These are phyloP conservation scores for Oceanodroma leucorhoa DNA, from an alignment of 2,797 vertebrate species.

Conservation along the genomic window DNA sequence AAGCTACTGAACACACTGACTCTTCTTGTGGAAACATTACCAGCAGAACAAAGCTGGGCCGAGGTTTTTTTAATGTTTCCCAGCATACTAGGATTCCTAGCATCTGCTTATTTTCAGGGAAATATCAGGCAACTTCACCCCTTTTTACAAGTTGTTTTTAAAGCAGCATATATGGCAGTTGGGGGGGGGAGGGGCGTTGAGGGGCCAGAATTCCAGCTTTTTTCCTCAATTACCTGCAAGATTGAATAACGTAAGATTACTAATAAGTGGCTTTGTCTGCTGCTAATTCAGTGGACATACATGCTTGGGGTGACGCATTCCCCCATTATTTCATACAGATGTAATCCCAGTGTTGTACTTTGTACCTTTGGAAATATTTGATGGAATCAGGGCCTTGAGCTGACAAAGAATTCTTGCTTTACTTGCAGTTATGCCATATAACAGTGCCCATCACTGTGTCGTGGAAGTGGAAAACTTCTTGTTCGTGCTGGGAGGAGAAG, in stretches of 20 bases:
- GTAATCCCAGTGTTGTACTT: not conserved
- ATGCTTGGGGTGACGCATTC: not conserved
- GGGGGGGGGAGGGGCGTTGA: not conserved
- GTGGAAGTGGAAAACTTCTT: slow-evolving; percentile 99
- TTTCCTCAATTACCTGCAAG: slow-evolving; percentile 26
- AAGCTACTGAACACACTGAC: slow-evolving; percentile 65
- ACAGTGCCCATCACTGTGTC: slow-evolving; percentile 98
- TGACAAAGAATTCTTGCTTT: slow-evolving; percentile 53
- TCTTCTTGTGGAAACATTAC: slow-evolving; percentile 71
- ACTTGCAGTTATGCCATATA: slow-evolving; percentile 97
- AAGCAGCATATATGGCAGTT: not conserved
- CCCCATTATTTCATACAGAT: not conserved
- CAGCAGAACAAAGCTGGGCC: slow-evolving; percentile 60
- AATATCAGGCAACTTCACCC: slow-evolving; percentile 17
- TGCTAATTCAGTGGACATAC: not conserved
- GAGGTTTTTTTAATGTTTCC: slow-evolving; percentile 15
- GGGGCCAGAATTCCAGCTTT: not conserved
- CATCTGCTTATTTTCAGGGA: slow-evolving; percentile 41
- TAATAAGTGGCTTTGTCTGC: slow-evolving; percentile 12
- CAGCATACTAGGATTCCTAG: not conserved
- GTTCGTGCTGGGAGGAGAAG: slow-evolving; percentile 95
- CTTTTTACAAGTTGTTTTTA: not conserved
- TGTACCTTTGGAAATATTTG: not conserved
- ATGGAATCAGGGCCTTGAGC: not conserved
- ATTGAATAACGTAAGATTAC: slow-evolving; percentile 23